A percentile compares a stretch with the other conserved stretches of the same genome.
These are phyloP conservation scores for Phymanthus crucifer DNA, from an alignment of 92 coral and sea anemone genomes.

Conservation along the genomic window DNA sequence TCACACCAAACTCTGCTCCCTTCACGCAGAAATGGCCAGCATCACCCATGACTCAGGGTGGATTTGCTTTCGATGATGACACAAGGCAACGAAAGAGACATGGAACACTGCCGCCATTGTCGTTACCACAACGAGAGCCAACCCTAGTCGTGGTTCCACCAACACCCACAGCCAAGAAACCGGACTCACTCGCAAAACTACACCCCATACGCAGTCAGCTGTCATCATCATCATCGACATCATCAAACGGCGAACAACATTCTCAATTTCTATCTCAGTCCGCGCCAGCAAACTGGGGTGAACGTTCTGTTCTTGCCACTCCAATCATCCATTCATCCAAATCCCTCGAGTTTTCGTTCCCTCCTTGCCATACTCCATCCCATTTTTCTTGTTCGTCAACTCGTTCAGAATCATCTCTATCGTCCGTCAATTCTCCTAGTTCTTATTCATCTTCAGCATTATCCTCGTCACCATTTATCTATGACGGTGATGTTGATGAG, in stretches of 20 bases:
- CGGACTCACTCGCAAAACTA: not conserved
- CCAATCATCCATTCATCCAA: not conserved
- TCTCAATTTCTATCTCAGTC: not conserved
- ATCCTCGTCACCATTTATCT: conserved; percentile 21
- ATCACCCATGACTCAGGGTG: not conserved
- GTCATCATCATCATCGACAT: not conserved
- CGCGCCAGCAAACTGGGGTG: not conserved
- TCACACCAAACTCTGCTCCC: not conserved
- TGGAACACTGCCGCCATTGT: not conserved
- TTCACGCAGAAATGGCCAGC: not conserved
- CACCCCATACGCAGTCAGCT: not conserved
- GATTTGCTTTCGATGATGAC: not conserved
- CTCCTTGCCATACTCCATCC: not conserved
- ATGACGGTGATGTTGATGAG: not conserved
- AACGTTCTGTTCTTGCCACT: not conserved
- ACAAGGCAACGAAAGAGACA: not conserved
- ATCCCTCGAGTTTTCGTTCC: not conserved
- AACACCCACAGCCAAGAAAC: not conserved
- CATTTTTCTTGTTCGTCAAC: not conserved
- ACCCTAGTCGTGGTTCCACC: not conserved
- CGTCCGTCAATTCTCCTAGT: not conserved
- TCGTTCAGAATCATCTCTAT: not conserved
- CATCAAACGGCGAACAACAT: not conserved
- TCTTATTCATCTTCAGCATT: conserved; percentile 6
- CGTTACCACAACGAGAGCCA: not conserved